Base-by-base conservation (phyloP, 2,888 invertebrate genomes). In the Eustalomyia histrio region DNA sequence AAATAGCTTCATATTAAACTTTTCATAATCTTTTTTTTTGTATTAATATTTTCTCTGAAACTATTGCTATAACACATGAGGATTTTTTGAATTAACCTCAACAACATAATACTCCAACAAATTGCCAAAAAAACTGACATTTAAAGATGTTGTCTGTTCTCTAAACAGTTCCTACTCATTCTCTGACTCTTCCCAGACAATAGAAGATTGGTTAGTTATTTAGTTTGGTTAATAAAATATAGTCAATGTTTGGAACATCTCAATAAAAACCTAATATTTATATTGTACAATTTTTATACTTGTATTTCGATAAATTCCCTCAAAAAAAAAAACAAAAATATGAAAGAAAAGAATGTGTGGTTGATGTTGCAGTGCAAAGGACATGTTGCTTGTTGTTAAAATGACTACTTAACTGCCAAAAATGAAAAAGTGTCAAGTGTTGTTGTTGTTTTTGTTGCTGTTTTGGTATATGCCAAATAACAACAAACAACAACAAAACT, bases 341-440 rank as follows among this genome's bases (percentile, higher is more conserved):
- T 12, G 12, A 39, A 47, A 14, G 43, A 47, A 47, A 39, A 47
- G 43, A 47, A n/a, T 47, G n/a, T 71, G 60, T 43, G 71, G 52
- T 69, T 29, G 29, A 29, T 29, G 29, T 29, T 60, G 71, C 60
- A 58, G 68, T 76, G 83, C 73, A 80, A 78, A 74, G 52, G 79
- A 67, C 60, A 67, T 64, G 53, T 72, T 65, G 76, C 76, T 71
- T 69, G 50, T 47, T 47, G 43, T 73, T 43, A 69, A 71, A 65
- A 47, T 65, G 60, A 65, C 71, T 71, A 63, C 74, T 55, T 74
- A 73, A 57, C 57, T 57, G 64, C 64, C 73, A 64, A 65, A 74
- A 58, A 50, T 65, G 58, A 65, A 65, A 74, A 29, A 65, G 64
- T 74, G 65, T 74, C 65, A 74, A 74, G 73, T 65, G 64, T 50